Conservation (phyloP, 2,797 vertebrate genomes). For the Halcyon badia region DNA sequence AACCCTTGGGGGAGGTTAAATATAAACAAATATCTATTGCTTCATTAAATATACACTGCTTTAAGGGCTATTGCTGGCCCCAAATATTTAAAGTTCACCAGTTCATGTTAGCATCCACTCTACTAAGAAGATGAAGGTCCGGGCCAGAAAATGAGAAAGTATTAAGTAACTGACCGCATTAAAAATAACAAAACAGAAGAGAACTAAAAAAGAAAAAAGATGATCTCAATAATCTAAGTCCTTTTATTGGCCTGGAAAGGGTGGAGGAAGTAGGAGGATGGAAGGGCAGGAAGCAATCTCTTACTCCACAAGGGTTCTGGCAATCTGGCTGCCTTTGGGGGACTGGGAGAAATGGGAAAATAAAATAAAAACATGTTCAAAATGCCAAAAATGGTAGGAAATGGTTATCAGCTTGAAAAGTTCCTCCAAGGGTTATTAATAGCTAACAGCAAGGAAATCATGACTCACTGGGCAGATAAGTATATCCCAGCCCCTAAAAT, state of each 20-base stretch:
- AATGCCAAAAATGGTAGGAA: conserved; percentile 72
- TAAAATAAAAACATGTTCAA: conserved; percentile 55
- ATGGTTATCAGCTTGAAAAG: conserved; percentile 74
- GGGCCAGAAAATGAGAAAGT: conserved; percentile 19
- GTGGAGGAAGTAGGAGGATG: conserved; percentile 45
- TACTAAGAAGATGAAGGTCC: not conserved
- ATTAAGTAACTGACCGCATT: not conserved
- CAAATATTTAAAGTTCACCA: not conserved
- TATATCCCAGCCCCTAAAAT: conserved; percentile 33
- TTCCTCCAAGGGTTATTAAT: conserved; percentile 71
- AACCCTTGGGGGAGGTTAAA: not conserved
- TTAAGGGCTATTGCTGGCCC: not conserved
- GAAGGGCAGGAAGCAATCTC: conserved; percentile 64
- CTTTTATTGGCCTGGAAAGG: conserved; percentile 57
- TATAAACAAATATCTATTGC: not conserved
- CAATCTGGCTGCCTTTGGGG: conserved; percentile 56
- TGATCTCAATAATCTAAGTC: conserved; percentile 2
- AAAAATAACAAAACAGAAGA: conserved; percentile 11
- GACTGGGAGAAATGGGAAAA: conserved; percentile 70
- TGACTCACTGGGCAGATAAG: conserved; percentile 52
- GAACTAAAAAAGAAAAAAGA: not conserved
- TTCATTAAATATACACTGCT: not conserved
- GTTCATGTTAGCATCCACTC: not conserved
- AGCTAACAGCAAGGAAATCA: conserved; percentile 64
- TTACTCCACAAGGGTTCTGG: conserved; percentile 44